phyloP scores from a whole-genome alignment of 2,888 invertebrate genomes.

The Microplitis manilae region DNA sequence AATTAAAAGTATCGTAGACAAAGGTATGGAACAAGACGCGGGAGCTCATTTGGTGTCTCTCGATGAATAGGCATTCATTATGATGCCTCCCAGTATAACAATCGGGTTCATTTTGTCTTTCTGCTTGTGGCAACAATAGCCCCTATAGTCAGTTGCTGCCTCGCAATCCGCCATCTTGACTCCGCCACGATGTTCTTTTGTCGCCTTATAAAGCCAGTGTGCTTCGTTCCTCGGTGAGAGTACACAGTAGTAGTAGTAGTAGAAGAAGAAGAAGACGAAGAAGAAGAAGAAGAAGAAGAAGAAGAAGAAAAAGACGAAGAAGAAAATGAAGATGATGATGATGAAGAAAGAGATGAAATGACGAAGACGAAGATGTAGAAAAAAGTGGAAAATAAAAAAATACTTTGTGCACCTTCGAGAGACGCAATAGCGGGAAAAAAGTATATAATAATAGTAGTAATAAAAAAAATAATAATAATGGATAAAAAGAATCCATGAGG shows the following conservation, averaged over 20 bases:
- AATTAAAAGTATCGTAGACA: conserved; percentile 69
- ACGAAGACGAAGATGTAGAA: conserved; percentile 14
- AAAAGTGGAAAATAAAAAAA: conserved; percentile 32
- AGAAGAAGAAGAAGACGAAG: not conserved
- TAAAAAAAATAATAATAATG: not conserved
- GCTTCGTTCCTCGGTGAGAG: conserved; percentile 24
- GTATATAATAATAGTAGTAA: not conserved
- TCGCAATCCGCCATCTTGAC: conserved; percentile 67
- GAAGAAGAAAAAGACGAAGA: not conserved
- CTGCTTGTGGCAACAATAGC: conserved; percentile 66
- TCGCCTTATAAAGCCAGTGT: conserved; percentile 61
- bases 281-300: conserved; percentile 19
- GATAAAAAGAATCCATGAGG: not conserved
- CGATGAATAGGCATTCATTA: conserved; percentile 69
- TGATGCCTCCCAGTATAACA: conserved; percentile 69
- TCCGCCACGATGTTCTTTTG: conserved; percentile 68
- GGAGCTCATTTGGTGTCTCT: conserved; percentile 70
- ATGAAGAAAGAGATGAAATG: not conserved
- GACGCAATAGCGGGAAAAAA: conserved; percentile 34
- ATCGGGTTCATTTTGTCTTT: conserved; percentile 70
- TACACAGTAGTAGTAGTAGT: conserved; percentile 23
- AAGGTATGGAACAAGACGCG: conserved; percentile 65
- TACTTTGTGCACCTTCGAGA: conserved; percentile 32
- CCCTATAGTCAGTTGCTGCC: conserved; percentile 55
- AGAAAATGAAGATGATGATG: conserved; percentile 17